phyloP scores from a whole-genome alignment of 1,140 invertebrate species.

The Aethina tumida region DNA sequence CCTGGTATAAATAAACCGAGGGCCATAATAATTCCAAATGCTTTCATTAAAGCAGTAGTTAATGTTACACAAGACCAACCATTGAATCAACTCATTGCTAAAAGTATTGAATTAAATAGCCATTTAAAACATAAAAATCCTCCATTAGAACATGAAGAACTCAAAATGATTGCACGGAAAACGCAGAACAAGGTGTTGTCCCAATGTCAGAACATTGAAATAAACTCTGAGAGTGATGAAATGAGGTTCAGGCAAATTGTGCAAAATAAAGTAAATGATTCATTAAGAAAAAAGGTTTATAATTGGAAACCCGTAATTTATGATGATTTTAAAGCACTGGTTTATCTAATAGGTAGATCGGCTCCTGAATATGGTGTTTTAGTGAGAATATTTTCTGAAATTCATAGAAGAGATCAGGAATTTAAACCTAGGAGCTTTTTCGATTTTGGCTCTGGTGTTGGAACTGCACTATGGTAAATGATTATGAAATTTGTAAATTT shows the following conservation, averaged over 20 bases:
- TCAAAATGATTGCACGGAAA: slow-evolving; percentile 35
- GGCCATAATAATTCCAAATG: slow-evolving; percentile 43
- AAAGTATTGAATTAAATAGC: slow-evolving; percentile 43
- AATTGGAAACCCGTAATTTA: slow-evolving; percentile 65
- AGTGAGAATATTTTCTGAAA: slow-evolving; percentile 62
- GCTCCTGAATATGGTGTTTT: slow-evolving; percentile 67
- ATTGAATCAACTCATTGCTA: slow-evolving; percentile 40
- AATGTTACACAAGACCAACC: slow-evolving; percentile 44
- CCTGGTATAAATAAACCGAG: slow-evolving; percentile 49
- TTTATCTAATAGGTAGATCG: slow-evolving; percentile 60
- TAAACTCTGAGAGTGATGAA: slow-evolving; percentile 42
- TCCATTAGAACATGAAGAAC: slow-evolving; percentile 48
- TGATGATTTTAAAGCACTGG: slow-evolving; percentile 46
- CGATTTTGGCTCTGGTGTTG: slow-evolving; percentile 86
- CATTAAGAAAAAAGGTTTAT: slow-evolving; percentile 50
- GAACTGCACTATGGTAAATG: slow-evolving; percentile 64
- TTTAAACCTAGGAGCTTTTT: slow-evolving; percentile 69
- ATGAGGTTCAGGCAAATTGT: slow-evolving; percentile 21
- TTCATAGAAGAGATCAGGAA: slow-evolving; percentile 47
- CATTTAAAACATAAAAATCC: slow-evolving; percentile 49
- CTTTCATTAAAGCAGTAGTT: slow-evolving; percentile 44
- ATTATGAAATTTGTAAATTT: slow-evolving; percentile 4
- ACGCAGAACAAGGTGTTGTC: slow-evolving; percentile 36
- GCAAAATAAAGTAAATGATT: slow-evolving; percentile 31
- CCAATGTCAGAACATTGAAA: slow-evolving; percentile 40